Evolutionary conservation across 2,888 invertebrate genomes (phyloP), one percentile per base, ranked within the genome.

Genomic region (Panopea generosa): DNA sequence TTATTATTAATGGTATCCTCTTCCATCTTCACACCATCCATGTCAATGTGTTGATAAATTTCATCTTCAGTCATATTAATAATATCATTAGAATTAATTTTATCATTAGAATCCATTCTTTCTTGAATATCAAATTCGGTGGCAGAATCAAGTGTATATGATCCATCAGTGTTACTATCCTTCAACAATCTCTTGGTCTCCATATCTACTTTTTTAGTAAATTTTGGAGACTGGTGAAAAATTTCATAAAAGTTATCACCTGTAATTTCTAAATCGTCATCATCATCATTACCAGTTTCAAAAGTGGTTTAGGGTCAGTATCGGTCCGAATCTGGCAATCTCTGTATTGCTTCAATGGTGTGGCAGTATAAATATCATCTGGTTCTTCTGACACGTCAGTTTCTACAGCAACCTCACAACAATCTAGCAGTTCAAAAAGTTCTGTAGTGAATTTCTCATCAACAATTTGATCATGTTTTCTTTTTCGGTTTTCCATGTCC

Each of bases 181-280:
- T 60, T 60, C 4, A 3, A 4, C 33, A 33, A 33, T 7, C 11
- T 69, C 29, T 14, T 43, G 6, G 33, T 33, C 33, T 33, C 11
- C 11, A 11, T 7, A 33, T 33, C 33, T 7, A 33, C 33, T n/a
- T n/a, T n/a, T n/a, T n/a, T n/a, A 33, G 60, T 61, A 50, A 75
- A 80, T 55, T 43, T 81, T 59, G 73, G 83, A 38, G 67, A 77
- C 2, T 49, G 47, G n/a, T 73, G 68, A 20, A 63, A 52, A 1
- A 76, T 24, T n/a, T 78, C 73, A 52, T 62, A 50, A 20, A 83
- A 66, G 53, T 84, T 83, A 61, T 82, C 82, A 56, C 82, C 79
- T 29, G 73, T 62, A 43, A 84, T 84, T 56, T 84, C 80, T 9
- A 86, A 18, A 65, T 85, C 86, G 70, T 76, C 71, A 61, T 72